Evolutionary conservation across 1,140 invertebrate species (phyloP).

Genomic region (Apis mellifera): Amel_HAv3.1 CM009939.2:3667001-3667500

Average conservation of each 20-base stretch:
- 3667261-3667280: slow-evolving; percentile 8
- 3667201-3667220: background rate
- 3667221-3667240: slow-evolving; percentile 35
- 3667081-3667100: slow-evolving; percentile 27
- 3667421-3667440: background rate
- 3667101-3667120: slow-evolving; percentile 48
- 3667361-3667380: no score
- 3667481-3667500: slow-evolving; percentile 31
- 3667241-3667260: slow-evolving; percentile 32
- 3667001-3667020: slow-evolving; percentile 19
- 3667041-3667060: slow-evolving; percentile 31
- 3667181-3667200: slow-evolving; percentile 59
- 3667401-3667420: no score
- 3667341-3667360: no score
- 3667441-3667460: slow-evolving; percentile 16
- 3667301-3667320: background rate
- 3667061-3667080: slow-evolving; percentile 47
- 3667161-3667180: slow-evolving; percentile 18
- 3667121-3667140: slow-evolving; percentile 54
- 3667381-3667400: no score
- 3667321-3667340: no score
- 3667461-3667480: background rate
- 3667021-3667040: slow-evolving; percentile 27
- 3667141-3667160: slow-evolving; percentile 39
- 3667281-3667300: slow-evolving; percentile 28